These are phyloP conservation scores for Brachionus angularis DNA, from an alignment of 1,140 invertebrate species.

Conservation along the genomic window DNA sequence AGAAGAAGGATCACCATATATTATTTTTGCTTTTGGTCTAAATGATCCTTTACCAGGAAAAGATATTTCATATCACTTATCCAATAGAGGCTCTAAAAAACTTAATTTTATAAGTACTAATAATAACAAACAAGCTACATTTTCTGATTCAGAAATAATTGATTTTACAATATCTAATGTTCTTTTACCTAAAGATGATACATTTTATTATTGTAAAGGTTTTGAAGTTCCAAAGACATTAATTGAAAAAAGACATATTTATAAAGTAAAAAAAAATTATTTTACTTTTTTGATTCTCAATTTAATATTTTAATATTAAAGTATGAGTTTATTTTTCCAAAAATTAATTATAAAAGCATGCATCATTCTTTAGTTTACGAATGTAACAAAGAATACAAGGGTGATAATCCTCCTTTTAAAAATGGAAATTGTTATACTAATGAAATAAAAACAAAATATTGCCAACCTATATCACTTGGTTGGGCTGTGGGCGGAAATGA, in stretches of 20 bases:
- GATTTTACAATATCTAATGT: constrained; percentile 15
- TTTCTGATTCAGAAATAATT: constrained; percentile 2
- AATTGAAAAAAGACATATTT: constrained; percentile 21
- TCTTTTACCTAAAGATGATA: constrained; percentile 12
- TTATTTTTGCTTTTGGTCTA: constrained; percentile 22
- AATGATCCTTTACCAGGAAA: constrained; percentile 9
- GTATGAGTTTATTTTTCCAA: constrained; percentile 36
- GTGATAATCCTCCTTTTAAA: background rate
- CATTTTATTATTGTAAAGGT: constrained; percentile 21
- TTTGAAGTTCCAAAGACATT: constrained; percentile 14
- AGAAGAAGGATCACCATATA: background rate
- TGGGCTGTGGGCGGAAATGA: background rate
- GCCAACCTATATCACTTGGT: background rate
- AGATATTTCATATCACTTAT: constrained; percentile 12
- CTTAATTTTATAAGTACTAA: constrained; percentile 19
- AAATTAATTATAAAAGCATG: constrained; percentile 38
- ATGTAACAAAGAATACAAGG: constrained; percentile 1
- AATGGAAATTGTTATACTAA: constrained; percentile 4
- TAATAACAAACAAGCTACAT: background rate
- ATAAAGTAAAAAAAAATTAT: background rate
- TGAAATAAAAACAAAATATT: background rate
- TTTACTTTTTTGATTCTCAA: background rate
- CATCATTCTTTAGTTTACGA: constrained; percentile 39
- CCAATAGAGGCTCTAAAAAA: constrained; percentile 3
- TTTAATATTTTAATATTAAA: background rate